These are phyloP conservation scores for Octomys mimax DNA, from an alignment of 2,797 vertebrate species.

Conservation along the genomic window DNA sequence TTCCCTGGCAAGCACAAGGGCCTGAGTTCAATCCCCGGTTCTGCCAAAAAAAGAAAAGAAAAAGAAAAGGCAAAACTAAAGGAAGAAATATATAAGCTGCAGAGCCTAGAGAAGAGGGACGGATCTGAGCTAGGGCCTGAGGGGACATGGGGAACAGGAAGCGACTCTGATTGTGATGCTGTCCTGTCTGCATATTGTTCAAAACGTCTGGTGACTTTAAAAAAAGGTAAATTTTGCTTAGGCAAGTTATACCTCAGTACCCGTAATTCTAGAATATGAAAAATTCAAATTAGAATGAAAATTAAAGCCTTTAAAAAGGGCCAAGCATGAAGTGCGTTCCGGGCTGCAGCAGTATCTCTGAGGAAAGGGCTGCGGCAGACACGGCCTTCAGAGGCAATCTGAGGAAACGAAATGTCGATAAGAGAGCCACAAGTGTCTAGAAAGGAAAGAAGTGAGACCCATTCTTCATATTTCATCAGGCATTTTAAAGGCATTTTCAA, in stretches of 20 bases:
- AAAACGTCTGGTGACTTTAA: neutral
- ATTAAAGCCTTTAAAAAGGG: neutral
- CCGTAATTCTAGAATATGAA: neutral
- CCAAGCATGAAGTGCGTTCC: neutral
- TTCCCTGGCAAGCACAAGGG: too few species aligned
- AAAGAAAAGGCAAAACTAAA: neutral
- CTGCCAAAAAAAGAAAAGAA: too few species aligned
- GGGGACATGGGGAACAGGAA: neutral
- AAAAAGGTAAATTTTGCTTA: neutral
- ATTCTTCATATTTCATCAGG: slow-evolving; percentile 67
- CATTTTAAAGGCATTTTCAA: slow-evolving; percentile 64
- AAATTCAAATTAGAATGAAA: slow-evolving; percentile 27
- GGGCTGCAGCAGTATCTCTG: neutral
- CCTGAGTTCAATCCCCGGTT: too few species aligned
- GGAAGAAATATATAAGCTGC: neutral
- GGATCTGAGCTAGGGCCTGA: neutral
- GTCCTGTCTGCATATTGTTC: neutral
- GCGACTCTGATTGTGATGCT: neutral
- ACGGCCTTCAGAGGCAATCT: neutral
- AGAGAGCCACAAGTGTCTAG: slow-evolving; percentile 28
- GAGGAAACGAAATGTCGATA: neutral
- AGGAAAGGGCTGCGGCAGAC: neutral
- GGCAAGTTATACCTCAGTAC: neutral
- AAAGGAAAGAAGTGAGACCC: slow-evolving; percentile 64
- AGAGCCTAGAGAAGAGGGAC: neutral